phyloP scores from a whole-genome alignment of 2,113 vertebrate species.

The Capreolus pygargus region DNA sequence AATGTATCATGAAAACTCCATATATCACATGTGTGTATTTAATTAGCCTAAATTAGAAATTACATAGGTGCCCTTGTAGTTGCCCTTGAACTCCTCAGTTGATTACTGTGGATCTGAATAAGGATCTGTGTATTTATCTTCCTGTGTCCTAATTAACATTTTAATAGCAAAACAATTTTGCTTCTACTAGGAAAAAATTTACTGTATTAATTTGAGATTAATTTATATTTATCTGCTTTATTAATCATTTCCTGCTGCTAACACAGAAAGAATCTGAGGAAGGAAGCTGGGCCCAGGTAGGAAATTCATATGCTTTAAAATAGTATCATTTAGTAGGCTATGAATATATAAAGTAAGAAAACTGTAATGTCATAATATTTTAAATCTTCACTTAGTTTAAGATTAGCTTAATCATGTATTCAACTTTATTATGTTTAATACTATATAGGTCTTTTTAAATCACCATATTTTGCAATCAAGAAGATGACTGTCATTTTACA shows the following conservation, averaged over 20 bases:
- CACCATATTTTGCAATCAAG: not conserved
- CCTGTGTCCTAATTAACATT: not conserved
- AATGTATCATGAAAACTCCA: not conserved
- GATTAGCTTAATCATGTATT: not conserved
- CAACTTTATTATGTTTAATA: not conserved
- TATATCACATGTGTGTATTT: not conserved
- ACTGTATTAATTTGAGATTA: constrained; percentile 62
- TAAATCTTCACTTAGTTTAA: not conserved
- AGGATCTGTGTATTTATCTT: not conserved
- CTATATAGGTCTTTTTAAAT: not conserved
- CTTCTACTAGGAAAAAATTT: constrained; percentile 43
- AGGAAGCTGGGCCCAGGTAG: constrained; percentile 99
- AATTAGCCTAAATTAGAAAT: not conserved
- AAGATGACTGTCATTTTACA: not conserved
- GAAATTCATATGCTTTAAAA: constrained; percentile 49
- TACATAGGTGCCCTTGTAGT: not conserved
- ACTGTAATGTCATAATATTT: not conserved
- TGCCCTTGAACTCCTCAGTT: not conserved
- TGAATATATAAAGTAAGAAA: constrained; percentile 4
- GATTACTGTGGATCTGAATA: not conserved
- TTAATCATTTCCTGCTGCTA: constrained; percentile 75
- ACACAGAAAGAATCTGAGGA: constrained; percentile 95
- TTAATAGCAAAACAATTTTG: constrained; percentile 27
- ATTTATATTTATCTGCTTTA: constrained; percentile 74
- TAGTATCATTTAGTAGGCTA: not conserved